These are phyloP conservation scores for Arnoldichthys spilopterus DNA, from an alignment of 2,797 vertebrate species.

Conservation along the genomic window DNA sequence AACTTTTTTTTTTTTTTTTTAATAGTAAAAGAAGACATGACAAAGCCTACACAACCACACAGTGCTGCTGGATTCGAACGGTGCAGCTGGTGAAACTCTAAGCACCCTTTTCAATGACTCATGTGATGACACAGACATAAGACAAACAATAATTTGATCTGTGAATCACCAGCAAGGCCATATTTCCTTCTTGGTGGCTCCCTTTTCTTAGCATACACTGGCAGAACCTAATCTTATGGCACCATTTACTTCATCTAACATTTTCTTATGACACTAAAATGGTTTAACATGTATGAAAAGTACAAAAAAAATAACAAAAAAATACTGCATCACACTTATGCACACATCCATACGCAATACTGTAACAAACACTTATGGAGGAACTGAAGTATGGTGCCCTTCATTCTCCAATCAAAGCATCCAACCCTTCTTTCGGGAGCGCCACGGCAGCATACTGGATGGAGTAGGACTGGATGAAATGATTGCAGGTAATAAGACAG, in stretches of 20 bases:
- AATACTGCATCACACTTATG: constrained; percentile 63
- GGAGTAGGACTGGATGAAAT: constrained; percentile 77
- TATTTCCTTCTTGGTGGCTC: constrained; percentile 7
- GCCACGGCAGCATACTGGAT: constrained; percentile 59
- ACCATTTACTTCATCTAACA: constrained; percentile 59
- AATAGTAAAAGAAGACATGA: constrained; percentile 81
- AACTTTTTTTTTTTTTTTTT: background rate
- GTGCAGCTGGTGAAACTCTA: constrained; percentile 88
- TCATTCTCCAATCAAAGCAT: constrained; percentile 63
- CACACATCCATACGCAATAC: constrained; percentile 67
- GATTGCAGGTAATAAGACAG: constrained; percentile 70
- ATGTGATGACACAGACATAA: constrained; percentile 13
- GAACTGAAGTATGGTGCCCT: constrained; percentile 71
- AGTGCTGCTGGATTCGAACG: constrained; percentile 76
- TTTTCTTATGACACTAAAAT: constrained; percentile 48
- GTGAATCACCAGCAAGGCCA: constrained; percentile 15
- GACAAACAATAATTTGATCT: constrained; percentile 13
- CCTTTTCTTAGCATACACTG: constrained; percentile 39
- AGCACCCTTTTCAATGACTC: constrained; percentile 88
- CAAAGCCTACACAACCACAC: constrained; percentile 99
- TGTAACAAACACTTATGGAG: constrained; percentile 76
- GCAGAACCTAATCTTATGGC: constrained; percentile 53
- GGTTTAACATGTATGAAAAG: constrained; percentile 67
- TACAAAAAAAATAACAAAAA: constrained; percentile 62
- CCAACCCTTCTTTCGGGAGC: constrained; percentile 70